Conservation (phyloP, 2,797 vertebrate genomes). For the Periophthalmus magnuspinnatus region DNA sequence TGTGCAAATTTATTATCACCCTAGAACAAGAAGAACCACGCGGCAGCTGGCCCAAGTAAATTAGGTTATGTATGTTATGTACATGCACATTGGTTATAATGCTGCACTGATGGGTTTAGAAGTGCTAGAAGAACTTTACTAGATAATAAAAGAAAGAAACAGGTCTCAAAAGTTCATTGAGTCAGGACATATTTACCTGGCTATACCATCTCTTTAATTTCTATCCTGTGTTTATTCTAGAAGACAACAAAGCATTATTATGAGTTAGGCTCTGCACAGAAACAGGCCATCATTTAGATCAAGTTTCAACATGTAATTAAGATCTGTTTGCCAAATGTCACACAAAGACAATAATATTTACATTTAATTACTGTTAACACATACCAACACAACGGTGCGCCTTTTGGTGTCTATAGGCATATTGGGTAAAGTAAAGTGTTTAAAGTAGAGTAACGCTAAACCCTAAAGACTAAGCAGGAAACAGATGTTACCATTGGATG, state of each 20-base stretch:
- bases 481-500: neutral
- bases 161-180: no score
- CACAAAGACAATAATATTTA: conserved; percentile 3
- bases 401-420: conserved; percentile 12
- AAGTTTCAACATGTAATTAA: neutral
- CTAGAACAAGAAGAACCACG: conserved; percentile 24
- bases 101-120: no score
- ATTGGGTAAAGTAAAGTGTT: neutral
- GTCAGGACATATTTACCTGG: no score
- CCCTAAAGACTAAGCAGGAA: neutral
- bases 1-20: conserved; percentile 46
- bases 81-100: neutral
- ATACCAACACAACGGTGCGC: conserved; percentile 50
- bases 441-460: no score
- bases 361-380: conserved; percentile 26
- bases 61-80: conserved; percentile 1
- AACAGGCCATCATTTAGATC: neutral
- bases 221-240: no score
- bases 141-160: no score
- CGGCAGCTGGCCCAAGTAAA: conserved; percentile 19
- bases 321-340: neutral
- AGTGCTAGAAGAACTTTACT: neutral
- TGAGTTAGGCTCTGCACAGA: neutral
- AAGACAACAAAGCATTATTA: no score
- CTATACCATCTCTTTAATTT: no score